These are phyloP conservation scores for Pegoplata infirma DNA, from an alignment of 2,888 invertebrate genomes.

Conservation along the genomic window DNA sequence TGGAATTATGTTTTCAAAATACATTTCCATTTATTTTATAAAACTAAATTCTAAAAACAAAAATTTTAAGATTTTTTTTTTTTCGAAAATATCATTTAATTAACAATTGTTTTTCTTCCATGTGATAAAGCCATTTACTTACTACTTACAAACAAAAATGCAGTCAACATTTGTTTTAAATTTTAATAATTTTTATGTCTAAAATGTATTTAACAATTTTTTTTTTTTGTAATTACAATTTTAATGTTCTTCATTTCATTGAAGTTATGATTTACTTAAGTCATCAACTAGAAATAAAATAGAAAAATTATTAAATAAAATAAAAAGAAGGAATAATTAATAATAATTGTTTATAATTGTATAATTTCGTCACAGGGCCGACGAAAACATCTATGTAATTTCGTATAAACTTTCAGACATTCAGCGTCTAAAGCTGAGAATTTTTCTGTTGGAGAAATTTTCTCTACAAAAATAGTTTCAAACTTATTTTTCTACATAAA, in stretches of 20 bases:
- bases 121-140: slow-evolving; percentile 33
- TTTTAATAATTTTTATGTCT: slow-evolving; percentile 9
- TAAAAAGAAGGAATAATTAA: slow-evolving; percentile 20
- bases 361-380: too few species aligned
- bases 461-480: too few species aligned
- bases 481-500: too few species aligned
- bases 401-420: too few species aligned
- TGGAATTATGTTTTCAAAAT: slow-evolving; percentile 23
- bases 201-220: slow-evolving; percentile 10
- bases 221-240: slow-evolving; percentile 40
- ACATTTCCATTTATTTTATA: not conserved
- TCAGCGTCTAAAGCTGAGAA: too few species aligned
- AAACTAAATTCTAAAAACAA: slow-evolving; percentile 7
- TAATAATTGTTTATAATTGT: not conserved
- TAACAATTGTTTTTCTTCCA: slow-evolving; percentile 29
- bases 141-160: slow-evolving; percentile 51
- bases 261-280: slow-evolving; percentile 51
- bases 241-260: slow-evolving; percentile 25
- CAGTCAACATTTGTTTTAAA: slow-evolving; percentile 40
- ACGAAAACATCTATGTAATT: too few species aligned
- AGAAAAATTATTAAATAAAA: slow-evolving; percentile 28
- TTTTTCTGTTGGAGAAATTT: too few species aligned
- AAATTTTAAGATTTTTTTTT: slow-evolving; percentile 11
- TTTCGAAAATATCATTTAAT: slow-evolving; percentile 7
- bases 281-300: slow-evolving; percentile 58